A percentile compares a stretch with the other conserved stretches of the same genome.
Conservation (phyloP, 2,113 vertebrate genomes). For the Speoplatyrhinus poulsoni region DNA sequence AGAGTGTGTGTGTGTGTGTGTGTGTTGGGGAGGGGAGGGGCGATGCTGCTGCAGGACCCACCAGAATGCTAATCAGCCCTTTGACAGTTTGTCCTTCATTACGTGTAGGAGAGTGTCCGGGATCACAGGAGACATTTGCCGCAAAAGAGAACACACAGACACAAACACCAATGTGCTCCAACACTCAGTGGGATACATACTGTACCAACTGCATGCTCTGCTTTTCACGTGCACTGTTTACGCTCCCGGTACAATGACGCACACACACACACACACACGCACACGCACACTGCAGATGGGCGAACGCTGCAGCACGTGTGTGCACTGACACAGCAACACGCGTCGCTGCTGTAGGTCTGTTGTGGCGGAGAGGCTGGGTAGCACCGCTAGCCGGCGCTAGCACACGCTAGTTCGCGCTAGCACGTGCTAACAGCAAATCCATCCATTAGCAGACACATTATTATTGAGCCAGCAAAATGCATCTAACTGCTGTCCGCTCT, state of each 20-base stretch:
- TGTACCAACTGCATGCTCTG: conserved; percentile 9
- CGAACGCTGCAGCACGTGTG: neutral
- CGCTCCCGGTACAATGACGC: neutral
- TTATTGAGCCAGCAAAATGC: conserved; percentile 58
- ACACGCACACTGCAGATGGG: neutral
- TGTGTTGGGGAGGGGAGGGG: conserved; percentile 41
- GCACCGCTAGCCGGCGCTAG: neutral
- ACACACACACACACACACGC: conserved; percentile 7
- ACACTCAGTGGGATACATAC: neutral
- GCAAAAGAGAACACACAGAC: conserved; percentile 1
- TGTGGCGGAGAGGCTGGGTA: conserved; percentile 12
- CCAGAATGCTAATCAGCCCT: conserved; percentile 76
- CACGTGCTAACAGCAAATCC: conserved; percentile 22
- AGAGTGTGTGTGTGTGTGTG: conserved; percentile 23
- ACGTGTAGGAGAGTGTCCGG: conserved; percentile 53
- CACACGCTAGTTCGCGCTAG: conserved; percentile 25
- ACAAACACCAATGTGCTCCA: neutral
- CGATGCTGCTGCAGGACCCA: conserved; percentile 70
- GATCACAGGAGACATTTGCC: conserved; percentile 16
- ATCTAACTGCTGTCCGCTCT: conserved; percentile 53
- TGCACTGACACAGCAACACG: conserved; percentile 33
- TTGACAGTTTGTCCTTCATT: conserved; percentile 76
- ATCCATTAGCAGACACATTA: conserved; percentile 63
- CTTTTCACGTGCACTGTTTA: neutral
- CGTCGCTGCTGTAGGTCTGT: conserved; percentile 30